Base-by-base conservation (phyloP, 2,113 vertebrate genomes). In the Pelmatolapia mariae region DNA sequence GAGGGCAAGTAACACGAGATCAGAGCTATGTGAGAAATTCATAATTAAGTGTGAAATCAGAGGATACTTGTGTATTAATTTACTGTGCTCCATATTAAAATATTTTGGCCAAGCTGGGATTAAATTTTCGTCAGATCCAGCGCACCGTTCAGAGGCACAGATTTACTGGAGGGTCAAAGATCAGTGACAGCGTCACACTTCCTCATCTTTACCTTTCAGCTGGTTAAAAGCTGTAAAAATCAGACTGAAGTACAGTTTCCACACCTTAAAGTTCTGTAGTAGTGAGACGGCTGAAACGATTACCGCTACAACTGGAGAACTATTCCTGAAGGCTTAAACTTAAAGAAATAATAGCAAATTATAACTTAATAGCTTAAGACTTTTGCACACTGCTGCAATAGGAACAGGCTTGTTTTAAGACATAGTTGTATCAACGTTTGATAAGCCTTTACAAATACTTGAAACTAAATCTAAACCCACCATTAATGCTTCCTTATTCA, bases 141-240 rank as follows among this genome's bases (percentile, higher is more conserved):
- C 18, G 8, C 40, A 81, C 3, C 19, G 15, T 7, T 73, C 22
- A 71, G 10, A 53, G 52, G 71, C 31, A 73, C 31, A 40, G 82
- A 89, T 92, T 90, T 87, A 71, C 31, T 33, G 31, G 29, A 79
- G 80, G 79, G 33, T 86, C 89, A 92, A 91, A 91, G 89, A 84
- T 81, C 82, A 56, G 9, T 52, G 12, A 47, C 50, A 86, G 53
- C 61, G 33, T 6, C 16, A 10, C 12, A 18, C 53, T n/a, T 90
- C 79, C 61, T 85, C 38, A 52, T 82, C 9, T 11, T 18, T 24
- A 80, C 12, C 15, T 57, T n/a, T 24, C 18, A 52, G n/a, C 8
- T 52, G 13, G 5, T 76, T 31, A 88, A 83, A 57, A 57, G 36
- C 8, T 11, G 8, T 73, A 7, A 38, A 38, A 61, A 7, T 82